A percentile compares a stretch with the other conserved stretches of the same genome.
phyloP scores from a whole-genome alignment of 2,113 vertebrate genomes.

The Pristiophorus japonicus region DNA sequence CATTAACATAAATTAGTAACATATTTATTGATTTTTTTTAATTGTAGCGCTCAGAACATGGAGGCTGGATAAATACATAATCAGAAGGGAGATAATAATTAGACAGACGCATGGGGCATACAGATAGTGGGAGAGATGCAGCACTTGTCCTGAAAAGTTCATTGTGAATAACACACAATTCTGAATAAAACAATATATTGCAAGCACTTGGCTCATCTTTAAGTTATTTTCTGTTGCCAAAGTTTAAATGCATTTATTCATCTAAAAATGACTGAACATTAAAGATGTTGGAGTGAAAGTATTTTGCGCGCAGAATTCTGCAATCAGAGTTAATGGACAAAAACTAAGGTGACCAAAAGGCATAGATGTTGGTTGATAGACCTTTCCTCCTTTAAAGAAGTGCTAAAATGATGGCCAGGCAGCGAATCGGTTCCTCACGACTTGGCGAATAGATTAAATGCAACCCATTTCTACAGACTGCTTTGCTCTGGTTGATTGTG shows the following conservation, averaged over 20 bases:
- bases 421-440: not conserved
- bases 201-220: not conserved
- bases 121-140: not conserved
- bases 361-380: not conserved
- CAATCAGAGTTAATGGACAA: not conserved
- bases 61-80: not conserved
- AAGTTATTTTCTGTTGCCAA: not conserved
- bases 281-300: not conserved
- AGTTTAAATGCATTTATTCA: not conserved
- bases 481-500: not conserved
- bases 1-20: constrained; percentile 32
- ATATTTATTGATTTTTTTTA: constrained; percentile 36
- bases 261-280: not conserved
- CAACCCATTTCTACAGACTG: not conserved
- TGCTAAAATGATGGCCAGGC: not conserved
- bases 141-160: not conserved
- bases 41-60: not conserved
- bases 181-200: not conserved
- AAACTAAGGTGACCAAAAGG: too few relatives aligned
- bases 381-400: not conserved
- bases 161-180: not conserved
- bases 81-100: not conserved
- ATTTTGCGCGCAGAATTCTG: not conserved
- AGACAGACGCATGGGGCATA: not conserved
- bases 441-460: not conserved